Conservation (phyloP, 2,113 vertebrate genomes). For the Pseudolaguvia tuberculata region DNA sequence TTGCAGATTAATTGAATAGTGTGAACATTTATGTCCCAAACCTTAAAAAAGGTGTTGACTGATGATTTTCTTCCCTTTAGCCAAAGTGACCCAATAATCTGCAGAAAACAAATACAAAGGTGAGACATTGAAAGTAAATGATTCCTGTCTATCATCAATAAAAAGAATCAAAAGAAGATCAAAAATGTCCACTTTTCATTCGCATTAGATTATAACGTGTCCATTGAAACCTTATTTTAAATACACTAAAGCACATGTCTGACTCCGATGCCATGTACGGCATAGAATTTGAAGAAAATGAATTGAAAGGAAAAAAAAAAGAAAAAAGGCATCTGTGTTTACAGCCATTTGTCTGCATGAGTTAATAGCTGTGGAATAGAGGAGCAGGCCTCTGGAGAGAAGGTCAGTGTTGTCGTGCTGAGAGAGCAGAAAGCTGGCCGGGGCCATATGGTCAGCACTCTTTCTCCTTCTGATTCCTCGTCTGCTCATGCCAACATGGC, state of each 20-base stretch:
- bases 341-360: slow-evolving; percentile 48
- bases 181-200: background rate
- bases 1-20: background rate
- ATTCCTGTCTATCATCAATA: background rate
- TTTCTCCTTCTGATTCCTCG: slow-evolving; percentile 41
- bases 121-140: background rate
- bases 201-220: no score
- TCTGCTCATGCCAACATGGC: slow-evolving; percentile 28
- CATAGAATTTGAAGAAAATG: slow-evolving; percentile 21
- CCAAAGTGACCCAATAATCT: background rate
- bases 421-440: slow-evolving; percentile 45
- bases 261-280: slow-evolving; percentile 4
- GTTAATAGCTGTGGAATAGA: slow-evolving; percentile 41
- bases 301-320: slow-evolving; percentile 44
- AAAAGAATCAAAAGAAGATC: background rate
- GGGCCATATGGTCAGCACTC: slow-evolving; percentile 50
- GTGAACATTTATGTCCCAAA: no score
- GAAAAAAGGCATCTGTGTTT: slow-evolving; percentile 46
- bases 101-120: background rate
- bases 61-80: background rate
- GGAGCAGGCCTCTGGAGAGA: slow-evolving; percentile 38
- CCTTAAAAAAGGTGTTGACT: background rate
- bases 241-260: slow-evolving; percentile 9
- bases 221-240: background rate
- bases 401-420: slow-evolving; percentile 48